These are phyloP conservation scores for Acanthacorydalis orientalis DNA, from an alignment of 2,888 invertebrate species.

Conservation along the genomic window DNA sequence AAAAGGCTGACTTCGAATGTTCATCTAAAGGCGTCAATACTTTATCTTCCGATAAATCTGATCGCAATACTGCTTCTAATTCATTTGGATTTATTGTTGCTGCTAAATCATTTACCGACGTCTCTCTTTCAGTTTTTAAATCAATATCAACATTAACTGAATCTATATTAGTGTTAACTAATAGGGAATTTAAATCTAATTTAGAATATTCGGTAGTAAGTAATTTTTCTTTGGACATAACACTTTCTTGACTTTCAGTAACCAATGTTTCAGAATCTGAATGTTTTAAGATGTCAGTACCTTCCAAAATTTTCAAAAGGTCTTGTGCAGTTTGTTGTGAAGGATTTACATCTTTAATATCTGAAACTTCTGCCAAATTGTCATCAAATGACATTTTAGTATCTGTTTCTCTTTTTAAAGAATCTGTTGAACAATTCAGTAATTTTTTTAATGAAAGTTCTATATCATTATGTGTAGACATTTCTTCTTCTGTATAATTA, in stretches of 20 bases:
- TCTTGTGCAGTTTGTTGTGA: not conserved
- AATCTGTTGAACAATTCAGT: not conserved
- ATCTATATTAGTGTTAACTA: slow-evolving; percentile 6
- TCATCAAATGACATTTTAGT: not conserved
- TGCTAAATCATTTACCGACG: too few relatives aligned
- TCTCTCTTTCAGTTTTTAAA: too few relatives aligned
- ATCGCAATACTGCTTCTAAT: not conserved
- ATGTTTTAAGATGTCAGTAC: not conserved
- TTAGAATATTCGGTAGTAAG: slow-evolving; percentile 10
- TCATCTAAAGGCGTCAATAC: not conserved
- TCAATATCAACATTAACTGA: not conserved
- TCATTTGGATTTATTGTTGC: not conserved
- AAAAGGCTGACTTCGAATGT: not conserved
- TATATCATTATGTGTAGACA: slow-evolving; percentile 1
- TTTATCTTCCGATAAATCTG: not conserved
- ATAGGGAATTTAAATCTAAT: slow-evolving; percentile 16
- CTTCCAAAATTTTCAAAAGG: slow-evolving; percentile 3
- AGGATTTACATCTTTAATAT: not conserved
- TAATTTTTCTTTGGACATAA: slow-evolving; percentile 8
- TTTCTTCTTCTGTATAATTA: not conserved
- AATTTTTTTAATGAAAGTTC: slow-evolving; percentile 3
- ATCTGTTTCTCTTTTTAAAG: not conserved
- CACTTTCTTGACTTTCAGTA: too few relatives aligned
- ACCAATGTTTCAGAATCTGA: too few relatives aligned
- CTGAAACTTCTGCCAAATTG: not conserved